Base-by-base conservation (phyloP, 1,140 invertebrate species). In the Cotesia chilonis region DNA sequence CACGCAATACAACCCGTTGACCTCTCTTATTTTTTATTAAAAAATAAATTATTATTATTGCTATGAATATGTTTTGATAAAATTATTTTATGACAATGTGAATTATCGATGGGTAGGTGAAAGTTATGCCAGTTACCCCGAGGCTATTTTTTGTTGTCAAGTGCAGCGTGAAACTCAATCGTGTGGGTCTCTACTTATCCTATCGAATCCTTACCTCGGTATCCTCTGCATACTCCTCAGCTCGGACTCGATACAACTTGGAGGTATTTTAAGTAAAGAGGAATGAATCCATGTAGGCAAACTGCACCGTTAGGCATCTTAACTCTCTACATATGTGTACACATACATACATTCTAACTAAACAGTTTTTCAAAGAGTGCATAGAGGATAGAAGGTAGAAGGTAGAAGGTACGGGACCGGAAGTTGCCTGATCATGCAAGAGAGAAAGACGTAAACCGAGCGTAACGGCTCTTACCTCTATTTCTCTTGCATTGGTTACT, bases 401-500 rank as follows among this genome's bases (percentile, higher is more conserved):
- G 37, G 5, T 20, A 68, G 36, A 68, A 73, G 74, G 71, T 65
- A 69, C 65, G 59, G 74, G 71, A 67, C 74, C 74, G 74, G 74
- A 75, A 75, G 71, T 73, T 60, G 68, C 51, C 52, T 12, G 66
- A 36, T 20, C 2, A n/a, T 12, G 36, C 4, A 14, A 51, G 69
- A 68, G 60, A 35, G 54, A 60, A 57, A 51, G 66, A 72, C 55
- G 37, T 72, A 72, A 75, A 66, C 70, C 65, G 47, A 73, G 74
- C 65, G 74, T 75, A 75, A 75, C 74, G 74, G 71, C 41, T 47
- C 41, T 47, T 47, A 47, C 41, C 41, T 75, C 41, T 75, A 70
- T 1, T 28, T 28, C 57, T 17, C n/a, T 41, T 59, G 20, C 71
- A 52, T 69, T 61, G 20, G 55, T 17, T 55, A 35, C 68, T 54